Evolutionary conservation across 2,888 invertebrate genomes (phyloP).

Genomic region (Epinotia bilunana): DNA sequence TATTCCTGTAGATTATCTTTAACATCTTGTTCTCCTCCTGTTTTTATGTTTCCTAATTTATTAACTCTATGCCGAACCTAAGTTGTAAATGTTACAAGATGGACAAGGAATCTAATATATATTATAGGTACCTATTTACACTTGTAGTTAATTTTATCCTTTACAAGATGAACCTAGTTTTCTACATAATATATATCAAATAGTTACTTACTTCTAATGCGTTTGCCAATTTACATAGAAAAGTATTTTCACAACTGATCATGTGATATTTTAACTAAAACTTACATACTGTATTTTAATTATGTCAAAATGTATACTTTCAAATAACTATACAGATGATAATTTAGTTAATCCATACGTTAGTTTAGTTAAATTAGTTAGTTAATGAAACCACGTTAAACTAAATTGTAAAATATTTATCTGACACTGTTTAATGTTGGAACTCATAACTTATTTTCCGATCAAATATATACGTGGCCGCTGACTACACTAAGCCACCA

Average conservation of each 20-base stretch:
- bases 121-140: conserved; percentile 31
- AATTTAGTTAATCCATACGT: conserved; percentile 8
- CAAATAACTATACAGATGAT: conserved; percentile 1
- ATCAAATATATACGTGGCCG: conserved; percentile 5
- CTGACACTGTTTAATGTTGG: conserved; percentile 14
- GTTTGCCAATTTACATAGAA: conserved; percentile 51
- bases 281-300: conserved; percentile 11
- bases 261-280: conserved; percentile 79
- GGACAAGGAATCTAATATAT: conserved; percentile 9
- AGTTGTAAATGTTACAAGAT: not conserved
- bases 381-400: conserved; percentile 14
- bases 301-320: conserved; percentile 5
- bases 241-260: conserved; percentile 61
- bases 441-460: not conserved
- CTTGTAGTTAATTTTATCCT: conserved; percentile 33
- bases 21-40: not conserved
- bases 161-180: conserved; percentile 33
- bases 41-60: not conserved
- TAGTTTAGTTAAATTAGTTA: conserved; percentile 30
- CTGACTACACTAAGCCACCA: not conserved
- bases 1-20: conserved; percentile 1
- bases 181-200: conserved; percentile 28
- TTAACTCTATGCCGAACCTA: not conserved
- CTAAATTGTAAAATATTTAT: conserved; percentile 1
- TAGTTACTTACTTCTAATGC: conserved; percentile 21